Conservation (phyloP, 1,140 invertebrate genomes). For the Drosophila nannoptera region DNA sequence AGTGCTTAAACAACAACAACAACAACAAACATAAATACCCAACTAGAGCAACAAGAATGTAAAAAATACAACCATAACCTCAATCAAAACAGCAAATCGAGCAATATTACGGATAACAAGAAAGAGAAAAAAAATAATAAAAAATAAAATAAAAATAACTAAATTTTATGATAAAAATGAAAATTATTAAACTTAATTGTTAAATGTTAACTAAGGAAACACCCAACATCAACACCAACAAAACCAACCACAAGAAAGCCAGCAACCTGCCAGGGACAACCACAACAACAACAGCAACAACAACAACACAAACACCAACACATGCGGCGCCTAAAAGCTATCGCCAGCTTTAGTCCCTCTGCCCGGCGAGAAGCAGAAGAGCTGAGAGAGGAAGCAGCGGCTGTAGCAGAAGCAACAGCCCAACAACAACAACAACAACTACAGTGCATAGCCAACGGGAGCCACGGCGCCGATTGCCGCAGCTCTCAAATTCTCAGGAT, state of each 20-base stretch:
- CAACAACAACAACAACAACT: conserved; percentile 19
- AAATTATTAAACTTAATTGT: conserved; percentile 49
- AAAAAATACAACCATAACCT: conserved; percentile 65
- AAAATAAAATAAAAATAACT: conserved; percentile 22
- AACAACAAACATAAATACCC: conserved; percentile 11
- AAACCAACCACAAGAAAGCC: conserved; percentile 50
- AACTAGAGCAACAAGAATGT: background rate
- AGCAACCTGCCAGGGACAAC: conserved; percentile 64
- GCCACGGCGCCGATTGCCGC: conserved; percentile 8
- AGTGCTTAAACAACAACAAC: conserved; percentile 62
- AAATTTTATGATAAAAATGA: conserved; percentile 35
- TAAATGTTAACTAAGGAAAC: conserved; percentile 60
- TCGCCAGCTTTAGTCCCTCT: conserved; percentile 25
- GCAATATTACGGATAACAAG: conserved; percentile 62
- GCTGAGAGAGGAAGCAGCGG: background rate
- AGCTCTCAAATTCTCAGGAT: conserved; percentile 33
- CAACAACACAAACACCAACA: conserved; percentile 44
- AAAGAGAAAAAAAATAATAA: conserved; percentile 28
- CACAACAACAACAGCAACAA: conserved; percentile 21
- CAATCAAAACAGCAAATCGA: conserved; percentile 69
- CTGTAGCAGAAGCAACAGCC: conserved; percentile 9
- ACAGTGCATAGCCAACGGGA: conserved; percentile 12
- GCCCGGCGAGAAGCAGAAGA: conserved; percentile 18
- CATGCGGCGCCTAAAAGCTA: conserved; percentile 50
- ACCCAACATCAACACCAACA: background rate